phyloP scores from a whole-genome alignment of 2,113 vertebrate genomes.

The Typhlomys cinereus region DNA sequence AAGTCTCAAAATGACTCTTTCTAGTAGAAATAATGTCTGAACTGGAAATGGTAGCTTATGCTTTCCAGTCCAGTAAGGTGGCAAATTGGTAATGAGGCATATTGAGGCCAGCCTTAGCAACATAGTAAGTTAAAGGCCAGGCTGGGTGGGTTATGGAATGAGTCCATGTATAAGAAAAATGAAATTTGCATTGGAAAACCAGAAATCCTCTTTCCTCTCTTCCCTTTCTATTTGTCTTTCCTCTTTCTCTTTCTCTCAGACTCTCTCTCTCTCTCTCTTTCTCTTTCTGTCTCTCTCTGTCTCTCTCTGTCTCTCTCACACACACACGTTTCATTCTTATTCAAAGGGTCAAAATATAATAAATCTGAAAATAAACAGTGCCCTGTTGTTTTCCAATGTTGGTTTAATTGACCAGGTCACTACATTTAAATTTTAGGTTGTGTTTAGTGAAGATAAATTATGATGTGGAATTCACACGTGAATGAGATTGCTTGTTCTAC shows the following conservation, averaged over 20 bases:
- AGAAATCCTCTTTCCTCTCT: background rate
- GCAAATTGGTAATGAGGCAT: background rate
- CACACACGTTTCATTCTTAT: background rate
- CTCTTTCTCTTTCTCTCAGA: background rate
- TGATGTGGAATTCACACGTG: constrained; percentile 58
- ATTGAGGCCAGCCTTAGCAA: background rate
- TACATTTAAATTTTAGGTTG: constrained; percentile 61
- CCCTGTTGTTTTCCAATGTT: constrained; percentile 75
- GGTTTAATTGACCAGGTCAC: constrained; percentile 78
- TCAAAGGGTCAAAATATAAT: constrained; percentile 35
- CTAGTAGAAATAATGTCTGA: background rate
- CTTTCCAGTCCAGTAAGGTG: background rate
- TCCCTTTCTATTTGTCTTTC: too few species aligned
- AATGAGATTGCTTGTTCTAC: constrained; percentile 66
- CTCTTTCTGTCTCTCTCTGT: background rate
- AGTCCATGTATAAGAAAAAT: background rate
- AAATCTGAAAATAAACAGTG: constrained; percentile 65
- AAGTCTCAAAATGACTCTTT: constrained; percentile 46
- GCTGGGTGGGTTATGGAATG: background rate
- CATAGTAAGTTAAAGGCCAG: background rate
- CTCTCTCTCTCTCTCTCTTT: background rate
- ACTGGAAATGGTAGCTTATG: background rate
- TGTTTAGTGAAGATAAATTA: constrained; percentile 71
- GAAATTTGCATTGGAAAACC: background rate
- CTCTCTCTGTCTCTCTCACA: background rate